phyloP scores from a whole-genome alignment of 2,888 invertebrate species.

The Caenorhabditis sp. region DNA sequence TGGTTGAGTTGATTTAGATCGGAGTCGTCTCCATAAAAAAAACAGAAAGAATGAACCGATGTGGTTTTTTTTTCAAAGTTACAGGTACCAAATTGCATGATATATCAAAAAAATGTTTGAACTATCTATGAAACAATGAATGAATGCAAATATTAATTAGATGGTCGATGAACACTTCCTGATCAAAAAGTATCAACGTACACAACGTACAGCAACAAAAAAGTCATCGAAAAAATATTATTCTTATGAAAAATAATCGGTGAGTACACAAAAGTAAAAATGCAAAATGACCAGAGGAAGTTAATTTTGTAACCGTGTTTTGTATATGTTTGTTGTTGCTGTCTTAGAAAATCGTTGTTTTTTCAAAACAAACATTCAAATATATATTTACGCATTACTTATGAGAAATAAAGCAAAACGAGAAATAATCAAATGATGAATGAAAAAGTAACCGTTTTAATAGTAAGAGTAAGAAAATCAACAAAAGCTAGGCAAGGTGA shows the following conservation, averaged over 20 bases:
- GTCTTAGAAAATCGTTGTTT: conserved; percentile 2
- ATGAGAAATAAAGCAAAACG: not conserved
- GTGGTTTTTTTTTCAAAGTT: not conserved
- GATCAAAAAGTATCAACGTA: not conserved
- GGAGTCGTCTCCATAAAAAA: too few species aligned
- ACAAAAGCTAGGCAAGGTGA: conserved; percentile 25
- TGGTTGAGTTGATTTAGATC: too few species aligned
- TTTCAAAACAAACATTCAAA: conserved; percentile 3
- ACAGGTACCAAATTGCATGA: not conserved
- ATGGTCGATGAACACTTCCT: not conserved
- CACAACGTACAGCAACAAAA: not conserved
- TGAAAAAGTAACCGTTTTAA: conserved; percentile 13
- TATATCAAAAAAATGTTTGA: too few species aligned
- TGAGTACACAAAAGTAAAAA: not conserved
- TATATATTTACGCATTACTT: too few species aligned
- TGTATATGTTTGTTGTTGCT: not conserved
- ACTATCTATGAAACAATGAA: too few species aligned
- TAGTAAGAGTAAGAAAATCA: conserved; percentile 18
- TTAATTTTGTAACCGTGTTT: not conserved
- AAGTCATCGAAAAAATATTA: not conserved
- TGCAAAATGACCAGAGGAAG: not conserved
- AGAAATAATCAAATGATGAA: conserved; percentile 9
- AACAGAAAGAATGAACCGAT: too few species aligned
- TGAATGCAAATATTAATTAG: not conserved
- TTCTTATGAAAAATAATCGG: not conserved